phyloP scores from a whole-genome alignment of 2,797 vertebrate genomes.

The Ciconia nigra region DNA sequence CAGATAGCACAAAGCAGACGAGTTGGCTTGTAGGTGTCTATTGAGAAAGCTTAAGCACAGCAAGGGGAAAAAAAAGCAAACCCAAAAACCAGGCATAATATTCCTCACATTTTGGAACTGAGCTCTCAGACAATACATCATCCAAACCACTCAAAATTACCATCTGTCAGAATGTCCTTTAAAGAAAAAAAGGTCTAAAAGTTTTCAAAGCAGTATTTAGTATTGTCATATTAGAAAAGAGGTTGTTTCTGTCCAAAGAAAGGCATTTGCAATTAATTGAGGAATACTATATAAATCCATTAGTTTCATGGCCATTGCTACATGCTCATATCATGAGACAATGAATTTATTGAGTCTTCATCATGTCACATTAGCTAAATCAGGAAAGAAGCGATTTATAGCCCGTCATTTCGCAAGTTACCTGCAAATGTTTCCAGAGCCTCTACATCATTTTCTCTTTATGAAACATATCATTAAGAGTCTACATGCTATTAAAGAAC shows the following conservation, averaged over 20 bases:
- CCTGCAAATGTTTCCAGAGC: background rate
- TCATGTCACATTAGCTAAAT: background rate
- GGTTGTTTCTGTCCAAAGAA: background rate
- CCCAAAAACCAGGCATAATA: background rate
- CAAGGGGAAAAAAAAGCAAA: slow-evolving; percentile 1
- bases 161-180: slow-evolving; percentile 24
- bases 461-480: background rate
- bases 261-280: background rate
- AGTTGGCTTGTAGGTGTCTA: slow-evolving; percentile 30
- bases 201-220: background rate
- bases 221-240: background rate
- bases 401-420: background rate
- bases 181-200: background rate
- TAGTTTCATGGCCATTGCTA: background rate
- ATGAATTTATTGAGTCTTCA: background rate
- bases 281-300: background rate
- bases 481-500: background rate
- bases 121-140: slow-evolving; percentile 18
- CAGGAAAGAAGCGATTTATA: background rate
- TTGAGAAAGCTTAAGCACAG: slow-evolving; percentile 38
- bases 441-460: background rate
- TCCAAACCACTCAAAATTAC: slow-evolving; percentile 6
- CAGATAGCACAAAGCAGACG: slow-evolving; percentile 10
- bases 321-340: background rate
- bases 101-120: background rate